Evolutionary conservation across 1,140 invertebrate species (phyloP), one percentile per base, ranked within the genome.

Genomic region (Triops cancriformis): DNA sequence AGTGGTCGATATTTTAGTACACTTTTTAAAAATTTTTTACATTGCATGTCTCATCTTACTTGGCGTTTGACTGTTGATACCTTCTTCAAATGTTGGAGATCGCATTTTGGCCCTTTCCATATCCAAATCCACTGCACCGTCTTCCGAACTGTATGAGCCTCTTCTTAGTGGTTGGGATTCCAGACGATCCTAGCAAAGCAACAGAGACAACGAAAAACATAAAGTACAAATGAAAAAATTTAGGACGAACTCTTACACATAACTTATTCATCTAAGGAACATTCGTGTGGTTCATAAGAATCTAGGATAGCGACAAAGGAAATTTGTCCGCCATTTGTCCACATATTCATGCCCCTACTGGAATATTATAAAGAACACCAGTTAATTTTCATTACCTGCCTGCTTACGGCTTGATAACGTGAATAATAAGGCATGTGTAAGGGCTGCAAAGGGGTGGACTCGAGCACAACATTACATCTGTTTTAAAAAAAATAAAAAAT

Each of bases 381-480:
- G 18, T 6, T 75, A 45, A 75, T 37, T 37, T 5, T 37, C 26
- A 43, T 76, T 26, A 76, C 75, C 64, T 76, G 75, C 64, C 75
- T 76, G 64, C 42, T n/a, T 64, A 76, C 64, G 7, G 75, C 75
- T 64, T 76, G 37, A 26, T 76, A 76, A 27, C 75, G 75, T 18
- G 43, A 27, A 64, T 51, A 76, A 64, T 76, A 76, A 76, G 75
- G 75, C 75, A 76, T 76, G 75, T 27, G 75, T 26, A 51, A 51
- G 37, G 75, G 28, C 75, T 76, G 37, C 64, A 76, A 51, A 12
- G 75, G 75, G 64, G 75, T 76, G 28, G 43, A 42, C 43, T 76
- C 75, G 31, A 37, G 31, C 75, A 76, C 43, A 76, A 64, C 51
- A 64, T 64, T 64, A 64, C 51, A 64, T 64, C 51, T 64, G 23